phyloP scores from a whole-genome alignment of 2,113 vertebrate species.

The Pica pica region DNA sequence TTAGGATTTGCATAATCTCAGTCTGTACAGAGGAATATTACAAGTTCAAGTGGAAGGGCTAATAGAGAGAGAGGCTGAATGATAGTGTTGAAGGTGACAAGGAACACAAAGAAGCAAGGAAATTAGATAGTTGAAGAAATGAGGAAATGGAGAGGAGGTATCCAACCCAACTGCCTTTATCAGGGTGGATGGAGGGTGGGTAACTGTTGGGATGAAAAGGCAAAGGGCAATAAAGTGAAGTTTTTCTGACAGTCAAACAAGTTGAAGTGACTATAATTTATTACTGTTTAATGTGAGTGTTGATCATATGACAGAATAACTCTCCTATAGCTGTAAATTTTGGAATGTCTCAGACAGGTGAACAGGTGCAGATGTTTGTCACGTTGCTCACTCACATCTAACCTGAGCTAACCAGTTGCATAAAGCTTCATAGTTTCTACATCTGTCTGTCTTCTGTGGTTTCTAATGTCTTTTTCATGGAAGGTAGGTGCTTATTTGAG shows the following conservation, averaged over 20 bases:
- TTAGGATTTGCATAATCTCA: neutral
- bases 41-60: neutral
- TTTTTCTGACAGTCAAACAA: neutral
- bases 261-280: neutral
- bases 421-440: neutral
- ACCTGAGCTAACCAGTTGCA: neutral
- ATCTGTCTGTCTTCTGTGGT: neutral
- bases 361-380: neutral
- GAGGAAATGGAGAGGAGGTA: neutral
- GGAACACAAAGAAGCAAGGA: neutral
- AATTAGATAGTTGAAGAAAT: neutral
- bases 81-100: neutral
- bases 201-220: neutral
- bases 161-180: neutral
- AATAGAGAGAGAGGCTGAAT: neutral
- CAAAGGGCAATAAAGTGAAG: neutral
- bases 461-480: neutral
- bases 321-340: neutral
- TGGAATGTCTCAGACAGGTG: neutral
- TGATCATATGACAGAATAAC: neutral
- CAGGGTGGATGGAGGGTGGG: neutral
- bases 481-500: neutral
- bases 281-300: fast-evolving
- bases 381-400: neutral
- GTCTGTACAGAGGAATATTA: neutral